Base-by-base conservation (phyloP, 2,113 vertebrate species). In the Tympanuchus pallidicinctus region DNA sequence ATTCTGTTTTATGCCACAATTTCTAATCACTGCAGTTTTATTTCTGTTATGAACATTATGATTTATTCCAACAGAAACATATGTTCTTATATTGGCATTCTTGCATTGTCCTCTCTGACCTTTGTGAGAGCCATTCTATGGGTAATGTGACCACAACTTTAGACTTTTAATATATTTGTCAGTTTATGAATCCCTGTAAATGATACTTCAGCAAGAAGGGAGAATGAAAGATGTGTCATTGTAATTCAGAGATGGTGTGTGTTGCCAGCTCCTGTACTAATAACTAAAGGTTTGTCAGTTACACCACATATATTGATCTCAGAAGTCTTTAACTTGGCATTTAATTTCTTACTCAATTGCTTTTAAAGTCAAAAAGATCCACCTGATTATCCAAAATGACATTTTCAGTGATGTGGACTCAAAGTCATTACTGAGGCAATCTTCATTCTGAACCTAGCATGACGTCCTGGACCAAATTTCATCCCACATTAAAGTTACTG, bases 241-340 rank as follows among this genome's bases (percentile, higher is more conserved):
- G 14, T 67, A 89, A 60, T 74, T 89, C 64, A 54, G 38, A 74
- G 80, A 47, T 30, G 17, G 7, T 64, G 47, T 82, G 52, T 66
- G 48, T 21, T 63, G 11, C 27, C 84, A 75, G 54, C 77, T 32
- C 65, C 79, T 80, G 38, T 76, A 52, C 13, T 64, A 13, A 2
- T 64, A 83, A 66, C 11, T 70, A 32, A 63, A 79, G 17, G 28
- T 73, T 36, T 87, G 42, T 70, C 24, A 13, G 22, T 89, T 75
- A 20, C 11, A 19, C 76, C n/a, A 11, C 75, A 14, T 70, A 34
- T 89, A 59, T 87, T 76, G n/a, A 76, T 91, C 93, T 76, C 64
- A 93, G 71, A 71, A 8, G n/a, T 47, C 56, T 93, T 89, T 82
- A 79, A 77, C 50, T 91, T 90, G 43, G 17, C 71, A 42, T 82